A percentile compares a stretch with the other conserved stretches of the same genome.
phyloP scores from a whole-genome alignment of 2,797 vertebrate genomes.

The Trichosurus vulpecula region DNA sequence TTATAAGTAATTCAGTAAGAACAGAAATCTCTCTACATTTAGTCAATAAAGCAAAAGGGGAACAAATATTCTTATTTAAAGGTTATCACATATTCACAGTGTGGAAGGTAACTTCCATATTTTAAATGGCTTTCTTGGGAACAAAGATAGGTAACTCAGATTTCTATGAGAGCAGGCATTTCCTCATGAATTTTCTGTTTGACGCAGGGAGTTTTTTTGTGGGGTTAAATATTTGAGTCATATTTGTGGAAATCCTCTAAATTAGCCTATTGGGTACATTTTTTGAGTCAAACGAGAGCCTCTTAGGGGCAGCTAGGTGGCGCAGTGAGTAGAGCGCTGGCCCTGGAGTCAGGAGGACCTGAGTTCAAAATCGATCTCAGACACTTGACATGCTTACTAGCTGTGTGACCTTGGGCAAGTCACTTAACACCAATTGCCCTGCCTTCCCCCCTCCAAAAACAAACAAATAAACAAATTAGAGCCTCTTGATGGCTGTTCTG shows the following conservation, averaged over 20 bases:
- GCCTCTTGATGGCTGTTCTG: not conserved
- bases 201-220: not conserved
- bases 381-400: no score
- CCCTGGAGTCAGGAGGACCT: no score
- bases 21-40: not conserved
- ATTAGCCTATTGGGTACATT: not conserved
- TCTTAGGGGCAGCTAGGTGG: no score
- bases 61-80: not conserved
- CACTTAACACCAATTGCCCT: no score
- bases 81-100: not conserved
- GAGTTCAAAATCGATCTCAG: no score
- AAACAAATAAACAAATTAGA: no score
- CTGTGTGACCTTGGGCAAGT: no score
- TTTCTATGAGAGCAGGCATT: not conserved
- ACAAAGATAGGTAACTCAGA: not conserved
- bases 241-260: not conserved
- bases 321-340: no score
- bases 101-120: not conserved
- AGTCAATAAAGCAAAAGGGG: slow-evolving; percentile 27
- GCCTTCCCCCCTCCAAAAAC: no score
- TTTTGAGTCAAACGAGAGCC: not conserved
- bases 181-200: not conserved
- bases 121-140: not conserved
- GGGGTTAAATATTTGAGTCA: not conserved
- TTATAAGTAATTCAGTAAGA: slow-evolving; percentile 22